These are phyloP conservation scores for Meteorus sp. DNA, from an alignment of 1,140 invertebrate genomes.

Conservation along the genomic window DNA sequence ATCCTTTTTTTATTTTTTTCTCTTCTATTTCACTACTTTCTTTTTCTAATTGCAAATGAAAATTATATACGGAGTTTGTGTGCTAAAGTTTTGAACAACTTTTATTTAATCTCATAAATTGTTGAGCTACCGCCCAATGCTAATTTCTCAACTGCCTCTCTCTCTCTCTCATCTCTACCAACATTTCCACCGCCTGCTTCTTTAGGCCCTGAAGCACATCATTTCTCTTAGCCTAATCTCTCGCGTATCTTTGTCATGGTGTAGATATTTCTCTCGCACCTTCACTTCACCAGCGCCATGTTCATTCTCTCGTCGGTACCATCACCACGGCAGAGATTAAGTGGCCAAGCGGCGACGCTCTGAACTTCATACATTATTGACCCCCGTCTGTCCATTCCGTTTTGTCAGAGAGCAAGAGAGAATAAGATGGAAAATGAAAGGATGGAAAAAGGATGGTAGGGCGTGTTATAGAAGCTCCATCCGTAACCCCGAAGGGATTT, in stretches of 20 bases:
- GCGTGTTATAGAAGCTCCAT: conserved; percentile 5
- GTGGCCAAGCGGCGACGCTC: conserved; percentile 21
- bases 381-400: too few relatives aligned
- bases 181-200: too few relatives aligned
- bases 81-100: conserved; percentile 1
- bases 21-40: too few relatives aligned
- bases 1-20: too few relatives aligned
- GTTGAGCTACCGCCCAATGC: too few relatives aligned
- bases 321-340: conserved; percentile 27
- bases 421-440: too few relatives aligned
- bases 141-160: neutral
- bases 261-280: neutral
- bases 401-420: too few relatives aligned
- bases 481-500: neutral
- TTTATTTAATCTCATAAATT: conserved; percentile 6
- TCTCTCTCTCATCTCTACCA: neutral
- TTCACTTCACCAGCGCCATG: neutral
- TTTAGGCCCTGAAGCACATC: too few relatives aligned
- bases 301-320: neutral
- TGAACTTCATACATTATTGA: conserved; percentile 26
- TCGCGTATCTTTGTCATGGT: too few relatives aligned
- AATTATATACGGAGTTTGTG: too few relatives aligned
- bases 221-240: neutral
- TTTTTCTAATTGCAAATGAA: too few relatives aligned
- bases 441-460: too few relatives aligned